Percentiles rank a stretch among this genome's conserved stretches.
Conservation (phyloP, 2,797 vertebrate genomes). For the Perodicticus potto region DNA sequence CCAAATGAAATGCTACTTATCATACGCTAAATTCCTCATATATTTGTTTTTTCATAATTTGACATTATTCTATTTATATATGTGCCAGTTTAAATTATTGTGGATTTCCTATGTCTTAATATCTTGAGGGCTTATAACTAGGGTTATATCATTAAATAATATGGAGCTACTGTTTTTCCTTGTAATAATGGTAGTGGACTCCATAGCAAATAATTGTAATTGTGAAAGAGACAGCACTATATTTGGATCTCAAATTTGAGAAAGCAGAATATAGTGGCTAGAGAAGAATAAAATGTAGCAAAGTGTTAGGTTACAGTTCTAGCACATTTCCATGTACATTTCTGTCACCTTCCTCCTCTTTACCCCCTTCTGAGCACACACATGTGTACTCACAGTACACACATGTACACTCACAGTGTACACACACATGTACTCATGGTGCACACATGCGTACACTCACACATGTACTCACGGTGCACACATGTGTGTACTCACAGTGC, state of each 20-base stretch:
- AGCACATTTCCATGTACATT: not conserved
- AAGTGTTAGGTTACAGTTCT: not conserved
- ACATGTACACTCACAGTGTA: too few relatives aligned
- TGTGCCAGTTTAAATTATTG: not conserved
- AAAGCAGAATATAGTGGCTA: not conserved
- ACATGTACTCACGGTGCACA: too few relatives aligned
- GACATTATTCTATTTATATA: not conserved
- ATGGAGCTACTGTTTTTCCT: not conserved
- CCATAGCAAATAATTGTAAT: not conserved
- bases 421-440: too few relatives aligned
- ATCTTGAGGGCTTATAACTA: not conserved
- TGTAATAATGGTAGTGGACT: not conserved
- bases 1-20: not conserved
- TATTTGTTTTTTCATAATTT: not conserved
- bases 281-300: conserved; percentile 12
- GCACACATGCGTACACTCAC: too few relatives aligned
- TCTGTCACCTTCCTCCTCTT: not conserved
- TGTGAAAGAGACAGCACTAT: not conserved
- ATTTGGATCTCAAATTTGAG: not conserved
- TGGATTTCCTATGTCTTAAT: not conserved
- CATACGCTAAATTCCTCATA: not conserved
- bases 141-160: not conserved
- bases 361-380: not conserved
- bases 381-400: too few relatives aligned
- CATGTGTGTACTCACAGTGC: too few relatives aligned